Conservation (phyloP, 2,888 invertebrate species). For the Microplitis deprimator region DNA sequence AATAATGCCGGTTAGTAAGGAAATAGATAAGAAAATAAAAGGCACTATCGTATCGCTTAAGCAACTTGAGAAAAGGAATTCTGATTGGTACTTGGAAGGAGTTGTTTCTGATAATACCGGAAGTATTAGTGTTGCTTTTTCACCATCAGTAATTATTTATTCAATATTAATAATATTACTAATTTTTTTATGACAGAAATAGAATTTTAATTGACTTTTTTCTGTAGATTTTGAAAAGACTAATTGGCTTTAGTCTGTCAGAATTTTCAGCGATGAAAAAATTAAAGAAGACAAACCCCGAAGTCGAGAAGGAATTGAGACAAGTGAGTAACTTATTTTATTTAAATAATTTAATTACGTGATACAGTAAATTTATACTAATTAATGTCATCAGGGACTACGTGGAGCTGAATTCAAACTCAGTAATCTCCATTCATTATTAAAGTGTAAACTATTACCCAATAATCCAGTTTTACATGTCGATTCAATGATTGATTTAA, state of each 20-base stretch:
- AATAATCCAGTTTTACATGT: slow-evolving; percentile 32
- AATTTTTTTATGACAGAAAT: slow-evolving; percentile 18
- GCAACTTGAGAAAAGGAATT: slow-evolving; percentile 74
- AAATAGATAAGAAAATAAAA: slow-evolving; percentile 70
- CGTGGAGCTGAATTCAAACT: slow-evolving; percentile 58
- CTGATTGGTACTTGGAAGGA: slow-evolving; percentile 75
- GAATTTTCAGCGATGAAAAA: slow-evolving; percentile 63
- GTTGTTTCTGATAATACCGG: slow-evolving; percentile 76
- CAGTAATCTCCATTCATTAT: slow-evolving; percentile 56
- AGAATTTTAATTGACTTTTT: slow-evolving; percentile 27
- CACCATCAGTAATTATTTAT: slow-evolving; percentile 71
- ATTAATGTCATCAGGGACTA: slow-evolving; percentile 54
- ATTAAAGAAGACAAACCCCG: slow-evolving; percentile 59
- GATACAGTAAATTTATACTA: neutral
- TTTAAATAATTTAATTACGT: too few relatives aligned
- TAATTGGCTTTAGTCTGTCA: slow-evolving; percentile 59
- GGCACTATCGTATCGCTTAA: slow-evolving; percentile 75
- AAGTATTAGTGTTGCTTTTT: slow-evolving; percentile 74
- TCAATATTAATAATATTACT: neutral
- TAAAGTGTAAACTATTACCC: slow-evolving; percentile 58
- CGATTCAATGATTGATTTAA: neutral
- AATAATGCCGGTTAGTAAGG: slow-evolving; percentile 42
- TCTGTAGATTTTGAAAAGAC: slow-evolving; percentile 59
- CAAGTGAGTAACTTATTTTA: slow-evolving; percentile 47
- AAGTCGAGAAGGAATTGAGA: slow-evolving; percentile 58